These are phyloP conservation scores for Rhinoderma darwinii DNA, from an alignment of 2,113 vertebrate genomes.

Conservation along the genomic window DNA sequence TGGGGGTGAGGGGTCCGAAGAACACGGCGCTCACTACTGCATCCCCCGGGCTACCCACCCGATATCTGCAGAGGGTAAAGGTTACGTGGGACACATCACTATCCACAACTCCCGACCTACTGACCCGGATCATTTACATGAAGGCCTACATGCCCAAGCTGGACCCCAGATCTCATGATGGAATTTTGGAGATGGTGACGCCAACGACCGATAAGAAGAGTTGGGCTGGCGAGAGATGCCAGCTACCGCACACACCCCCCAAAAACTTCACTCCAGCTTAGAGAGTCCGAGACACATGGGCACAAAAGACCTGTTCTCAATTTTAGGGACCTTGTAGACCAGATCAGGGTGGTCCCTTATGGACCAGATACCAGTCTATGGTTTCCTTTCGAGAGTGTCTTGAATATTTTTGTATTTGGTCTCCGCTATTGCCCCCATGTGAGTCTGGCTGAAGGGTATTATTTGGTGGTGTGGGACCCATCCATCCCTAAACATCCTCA, in stretches of 20 bases:
- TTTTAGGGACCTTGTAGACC: neutral
- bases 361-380: neutral
- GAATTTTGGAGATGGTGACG: neutral
- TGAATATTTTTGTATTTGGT: neutral
- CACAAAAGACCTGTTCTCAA: neutral
- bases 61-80: slow-evolving; percentile 23
- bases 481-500: slow-evolving; percentile 7
- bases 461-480: neutral
- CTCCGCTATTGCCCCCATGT: neutral
- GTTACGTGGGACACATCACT: neutral
- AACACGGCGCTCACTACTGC: neutral
- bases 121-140: neutral
- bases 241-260: slow-evolving; percentile 32
- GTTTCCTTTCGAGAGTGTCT: neutral
- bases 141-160: neutral
- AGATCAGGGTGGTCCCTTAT: neutral
- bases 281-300: too few species aligned
- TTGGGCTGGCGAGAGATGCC: neutral
- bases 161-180: too few species aligned
- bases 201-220: neutral
- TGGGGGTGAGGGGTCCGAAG: slow-evolving; percentile 11
- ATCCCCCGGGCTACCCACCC: neutral
- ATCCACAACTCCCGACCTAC: too few species aligned
- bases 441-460: neutral
- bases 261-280: neutral